Evolutionary conservation across 2,113 vertebrate genomes (phyloP).

Genomic region (Festucalex cinctus): DNA sequence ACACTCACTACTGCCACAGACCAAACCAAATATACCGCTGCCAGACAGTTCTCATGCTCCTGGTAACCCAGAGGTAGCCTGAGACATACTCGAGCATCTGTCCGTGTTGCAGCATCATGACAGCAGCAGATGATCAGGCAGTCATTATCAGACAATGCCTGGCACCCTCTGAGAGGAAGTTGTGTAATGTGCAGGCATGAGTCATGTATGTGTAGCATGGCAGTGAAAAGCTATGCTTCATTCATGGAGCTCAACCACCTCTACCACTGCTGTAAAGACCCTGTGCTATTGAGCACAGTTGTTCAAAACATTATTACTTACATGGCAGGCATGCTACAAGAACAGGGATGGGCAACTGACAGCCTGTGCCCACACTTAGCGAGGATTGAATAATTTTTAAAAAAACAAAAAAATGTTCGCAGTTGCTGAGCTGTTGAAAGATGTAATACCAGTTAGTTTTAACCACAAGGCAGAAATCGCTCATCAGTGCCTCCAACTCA

Average conservation of each 20-base stretch:
- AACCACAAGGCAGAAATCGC: no score
- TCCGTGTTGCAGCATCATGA: constrained; percentile 22
- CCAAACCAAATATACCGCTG: constrained; percentile 15
- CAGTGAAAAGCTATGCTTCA: constrained; percentile 13
- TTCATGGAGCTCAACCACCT: constrained; percentile 18
- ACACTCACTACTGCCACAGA: constrained; percentile 7
- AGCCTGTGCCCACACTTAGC: no score
- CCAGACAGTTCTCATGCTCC: constrained; percentile 4
- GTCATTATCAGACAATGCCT: constrained; percentile 46
- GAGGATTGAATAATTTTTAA: no score
- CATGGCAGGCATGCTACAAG: no score
- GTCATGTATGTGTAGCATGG: constrained; percentile 10
- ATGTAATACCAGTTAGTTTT: no score
- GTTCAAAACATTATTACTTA: not conserved
- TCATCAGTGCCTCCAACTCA: no score
- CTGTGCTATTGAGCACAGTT: not conserved
- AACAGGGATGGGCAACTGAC: no score
- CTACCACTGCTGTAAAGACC: not conserved
- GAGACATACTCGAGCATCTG: constrained; percentile 22
- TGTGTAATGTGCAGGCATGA: constrained; percentile 52
- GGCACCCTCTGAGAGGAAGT: constrained; percentile 44
- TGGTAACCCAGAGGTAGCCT: constrained; percentile 5
- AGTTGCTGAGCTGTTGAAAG: no score
- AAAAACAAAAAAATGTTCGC: no score
- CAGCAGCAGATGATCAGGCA: constrained; percentile 37